Evolutionary conservation across 64 coral and sea anemone species (phyloP), one percentile per base, ranked within the genome.

Genomic region (Stichodactyla mertensii): DNA sequence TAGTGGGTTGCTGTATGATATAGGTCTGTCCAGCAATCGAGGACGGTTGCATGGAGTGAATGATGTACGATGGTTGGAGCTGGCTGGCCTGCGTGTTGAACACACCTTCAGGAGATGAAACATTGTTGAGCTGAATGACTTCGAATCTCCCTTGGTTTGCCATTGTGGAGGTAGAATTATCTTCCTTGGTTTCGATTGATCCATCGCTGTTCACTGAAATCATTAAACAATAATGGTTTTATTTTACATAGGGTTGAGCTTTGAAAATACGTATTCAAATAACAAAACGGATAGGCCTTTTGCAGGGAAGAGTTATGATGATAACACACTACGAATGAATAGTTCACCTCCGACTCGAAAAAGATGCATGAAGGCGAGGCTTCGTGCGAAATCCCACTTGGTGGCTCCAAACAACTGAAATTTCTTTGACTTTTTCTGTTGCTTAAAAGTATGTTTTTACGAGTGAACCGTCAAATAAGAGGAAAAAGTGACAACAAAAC

Each of bases 1-100:
- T 80, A 7, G 94, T 52, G 13, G 94, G 91, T 55, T 92, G 91
- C 18, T 96, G 94, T 80, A 96, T 96, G 51, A 96, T 96, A 71
- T 96, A 96, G 5, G 94, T 96, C 87, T 96, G 91, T 54, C 91
- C 94, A 56, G 94, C 69, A 52, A 89, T 84, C 45, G 80, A 84
- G 52, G 91, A 27, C 0, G 89, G 53, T 20, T 81, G 78, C 51
- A 91, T 71, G 60, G 94, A 87, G 55, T 96, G 94, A 60, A 96
- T 93, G 15, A 96, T 96, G 55, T 93, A 96, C 8, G 94, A 96
- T 52, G 88, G 94, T 20, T 92, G 85, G 24, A 89, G 53, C 8
- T 93, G 91, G 31, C 71, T 88, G 55, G 84, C 36, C 55, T 87
- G 64, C 4, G 85, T 19, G 51, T 36, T 83, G 19, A 86, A 86